Evolutionary conservation across 2,113 vertebrate species (phyloP).

Genomic region (Peromyscus maniculatus): DNA sequence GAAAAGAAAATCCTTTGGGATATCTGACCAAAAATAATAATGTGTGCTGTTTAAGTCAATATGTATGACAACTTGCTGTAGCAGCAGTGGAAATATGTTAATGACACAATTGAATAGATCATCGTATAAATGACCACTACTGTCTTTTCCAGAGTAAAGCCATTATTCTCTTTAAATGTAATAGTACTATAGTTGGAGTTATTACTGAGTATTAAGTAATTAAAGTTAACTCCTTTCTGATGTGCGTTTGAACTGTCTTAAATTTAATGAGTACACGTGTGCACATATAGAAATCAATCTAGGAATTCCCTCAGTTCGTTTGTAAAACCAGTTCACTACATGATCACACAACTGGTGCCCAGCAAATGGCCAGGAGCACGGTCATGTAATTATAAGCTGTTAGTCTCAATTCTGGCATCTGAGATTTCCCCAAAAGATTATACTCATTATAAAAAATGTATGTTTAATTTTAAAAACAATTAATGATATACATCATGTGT

Average conservation of each 20-base stretch:
- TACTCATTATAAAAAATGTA: not conserved
- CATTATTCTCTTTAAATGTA: not conserved
- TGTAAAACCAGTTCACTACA: not conserved
- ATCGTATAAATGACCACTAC: not conserved
- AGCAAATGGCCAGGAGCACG: not conserved
- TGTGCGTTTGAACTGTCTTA: not conserved
- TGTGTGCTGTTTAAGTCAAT: not conserved
- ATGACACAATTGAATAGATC: not conserved
- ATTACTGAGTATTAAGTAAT: not conserved
- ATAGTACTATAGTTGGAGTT: not conserved
- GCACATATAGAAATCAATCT: not conserved
- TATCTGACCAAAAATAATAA: slow-evolving; percentile 6
- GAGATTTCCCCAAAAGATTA: slow-evolving; percentile 7
- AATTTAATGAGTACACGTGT: not conserved
- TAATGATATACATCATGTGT: not conserved
- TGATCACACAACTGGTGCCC: not conserved
- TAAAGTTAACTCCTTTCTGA: not conserved
- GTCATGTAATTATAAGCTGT: not conserved
- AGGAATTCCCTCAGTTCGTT: not conserved
- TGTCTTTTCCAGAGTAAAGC: not conserved
- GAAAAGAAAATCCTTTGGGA: not conserved
- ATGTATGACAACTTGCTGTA: not conserved
- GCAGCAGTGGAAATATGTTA: not conserved
- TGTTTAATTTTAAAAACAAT: slow-evolving; percentile 46
- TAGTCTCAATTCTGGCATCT: not conserved